phyloP scores from a whole-genome alignment of 2,888 invertebrate genomes.

The Caenorhabditis sinica region DNA sequence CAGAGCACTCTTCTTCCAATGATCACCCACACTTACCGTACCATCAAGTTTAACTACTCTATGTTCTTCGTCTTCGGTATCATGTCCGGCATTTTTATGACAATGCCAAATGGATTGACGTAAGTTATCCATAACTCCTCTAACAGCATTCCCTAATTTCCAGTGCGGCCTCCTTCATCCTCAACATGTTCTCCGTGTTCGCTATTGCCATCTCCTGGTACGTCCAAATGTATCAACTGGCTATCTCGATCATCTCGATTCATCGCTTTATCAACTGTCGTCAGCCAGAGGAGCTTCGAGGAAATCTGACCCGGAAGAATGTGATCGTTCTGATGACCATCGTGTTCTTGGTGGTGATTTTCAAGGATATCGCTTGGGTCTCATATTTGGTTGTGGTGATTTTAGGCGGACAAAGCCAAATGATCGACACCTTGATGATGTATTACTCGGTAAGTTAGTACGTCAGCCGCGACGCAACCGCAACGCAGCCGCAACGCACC shows the following conservation, averaged over 20 bases:
- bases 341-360: background rate
- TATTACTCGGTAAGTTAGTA: background rate
- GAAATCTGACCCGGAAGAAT: background rate
- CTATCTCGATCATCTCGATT: constrained; percentile 4
- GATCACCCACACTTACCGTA: constrained; percentile 17
- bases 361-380: background rate
- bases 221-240: background rate
- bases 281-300: constrained; percentile 14
- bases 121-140: background rate
- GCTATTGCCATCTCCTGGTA: background rate
- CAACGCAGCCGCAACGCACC: background rate
- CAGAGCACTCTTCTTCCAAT: constrained; percentile 8
- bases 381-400: background rate
- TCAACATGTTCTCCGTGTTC: background rate
- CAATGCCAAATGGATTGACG: background rate
- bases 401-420: background rate
- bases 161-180: background rate
- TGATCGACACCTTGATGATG: background rate
- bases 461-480: background rate
- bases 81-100: background rate
- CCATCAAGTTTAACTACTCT: constrained; percentile 1
- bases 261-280: constrained; percentile 19
- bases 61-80: background rate
- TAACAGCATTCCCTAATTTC: background rate
- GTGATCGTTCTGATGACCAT: constrained; percentile 1